Conservation (phyloP, 2,797 vertebrate genomes). For the Perdix hodgsoniae region DNA sequence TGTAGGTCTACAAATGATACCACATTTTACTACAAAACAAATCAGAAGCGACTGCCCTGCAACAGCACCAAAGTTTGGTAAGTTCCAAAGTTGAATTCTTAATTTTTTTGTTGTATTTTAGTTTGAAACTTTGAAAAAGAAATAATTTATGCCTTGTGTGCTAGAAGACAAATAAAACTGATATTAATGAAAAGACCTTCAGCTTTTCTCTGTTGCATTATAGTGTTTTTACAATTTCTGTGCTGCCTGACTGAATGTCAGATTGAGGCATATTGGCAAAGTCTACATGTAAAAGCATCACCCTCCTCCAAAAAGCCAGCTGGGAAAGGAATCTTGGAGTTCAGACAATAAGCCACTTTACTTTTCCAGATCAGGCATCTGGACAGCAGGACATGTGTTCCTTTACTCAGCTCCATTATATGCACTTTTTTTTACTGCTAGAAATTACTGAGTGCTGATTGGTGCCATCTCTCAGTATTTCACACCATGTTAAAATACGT, state of each 20-base stretch:
- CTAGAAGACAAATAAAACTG: not conserved
- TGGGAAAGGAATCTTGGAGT: conserved; percentile 33
- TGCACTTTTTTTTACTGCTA: not conserved
- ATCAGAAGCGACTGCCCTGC: conserved; percentile 87
- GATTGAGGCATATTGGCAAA: not conserved
- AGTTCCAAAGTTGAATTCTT: conserved; percentile 51
- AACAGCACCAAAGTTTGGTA: conserved; percentile 90
- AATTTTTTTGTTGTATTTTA: not conserved
- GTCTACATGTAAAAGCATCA: not conserved
- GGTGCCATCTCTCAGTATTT: not conserved
- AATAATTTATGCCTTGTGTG: not conserved
- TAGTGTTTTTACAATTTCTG: not conserved
- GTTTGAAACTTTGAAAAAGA: not conserved
- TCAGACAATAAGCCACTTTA: conserved; percentile 9
- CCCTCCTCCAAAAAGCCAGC: not conserved
- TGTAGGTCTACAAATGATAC: conserved; percentile 89
- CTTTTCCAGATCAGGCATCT: conserved; percentile 19
- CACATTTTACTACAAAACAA: conserved; percentile 78
- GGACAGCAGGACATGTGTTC: not conserved
- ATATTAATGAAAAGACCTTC: not conserved
- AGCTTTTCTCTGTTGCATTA: conserved; percentile 47
- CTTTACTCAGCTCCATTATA: not conserved
- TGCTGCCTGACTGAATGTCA: not conserved
- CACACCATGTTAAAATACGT: not conserved
- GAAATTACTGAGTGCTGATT: not conserved